Base-by-base conservation (phyloP, 2,888 invertebrate species). In the Colletes collaris region DNA sequence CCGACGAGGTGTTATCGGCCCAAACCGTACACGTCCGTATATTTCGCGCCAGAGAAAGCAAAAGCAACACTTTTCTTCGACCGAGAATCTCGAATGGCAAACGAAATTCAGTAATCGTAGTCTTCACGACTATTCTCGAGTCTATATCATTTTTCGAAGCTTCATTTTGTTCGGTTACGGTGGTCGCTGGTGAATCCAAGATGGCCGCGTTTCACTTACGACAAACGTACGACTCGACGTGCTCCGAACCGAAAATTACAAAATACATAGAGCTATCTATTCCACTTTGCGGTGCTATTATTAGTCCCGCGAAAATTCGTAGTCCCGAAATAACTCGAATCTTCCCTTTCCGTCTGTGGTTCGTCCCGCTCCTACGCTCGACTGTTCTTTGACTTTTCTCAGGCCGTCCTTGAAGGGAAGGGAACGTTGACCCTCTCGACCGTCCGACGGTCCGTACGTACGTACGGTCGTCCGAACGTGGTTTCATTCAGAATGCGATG, bases 401-500 rank as follows among this genome's bases (percentile, higher is more conserved):
- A 50, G 86, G 73, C 76, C 84, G 86, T 84, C 85, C 86, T 85
- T 86, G 85, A 78, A 67, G 70, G 81, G 82, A 78, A 80, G 84
- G 86, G 85, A 83, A 87, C 86, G 81, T 86, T 86, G 86, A 86
- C 85, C 86, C 80, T 75, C 66, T 59, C 76, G 72, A 76, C 66
- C 82, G 76, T 85, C 81, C 65, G 52, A 73, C 44, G 53, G 74
- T 66, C 59, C 70, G 66, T 65, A 13, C 37, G 56, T 58, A 35
- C 52, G 52, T 52, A 66, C 79, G 77, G 59, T 76, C 58, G 76
- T 56, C 46, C 73, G 76, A 80, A 73, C 70, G 81, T 77, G 75
- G 78, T 86, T 86, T 85, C 87, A 86, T 86, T 86, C 86, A 87
- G 87, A 85, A 87, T 85, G 85, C 85, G 68, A 76, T 74, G 78